Percentiles rank a stretch among this genome's conserved stretches.
phyloP scores from a whole-genome alignment of 2,113 vertebrate genomes.

The Pipa parva region DNA sequence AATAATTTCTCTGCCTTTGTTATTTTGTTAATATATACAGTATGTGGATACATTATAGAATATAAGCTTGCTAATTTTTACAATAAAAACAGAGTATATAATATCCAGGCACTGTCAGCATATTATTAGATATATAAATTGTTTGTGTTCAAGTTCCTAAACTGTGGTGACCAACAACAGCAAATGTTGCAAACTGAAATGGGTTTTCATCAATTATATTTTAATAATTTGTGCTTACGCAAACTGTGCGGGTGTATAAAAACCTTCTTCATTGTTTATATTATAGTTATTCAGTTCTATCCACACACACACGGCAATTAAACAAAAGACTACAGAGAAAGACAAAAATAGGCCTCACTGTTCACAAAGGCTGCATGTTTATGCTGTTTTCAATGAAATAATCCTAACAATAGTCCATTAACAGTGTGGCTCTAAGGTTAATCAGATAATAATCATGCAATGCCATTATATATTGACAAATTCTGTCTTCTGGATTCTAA shows the following conservation, averaged over 20 bases:
- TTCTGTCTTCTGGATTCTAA: background rate
- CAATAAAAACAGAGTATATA: too few species aligned
- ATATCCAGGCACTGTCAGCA: too few species aligned
- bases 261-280: conserved; percentile 15
- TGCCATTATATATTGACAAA: conserved; percentile 20
- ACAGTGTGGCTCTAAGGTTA: conserved; percentile 28
- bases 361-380: conserved; percentile 32
- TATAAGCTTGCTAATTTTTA: too few species aligned
- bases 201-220: conserved; percentile 10
- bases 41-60: too few species aligned
- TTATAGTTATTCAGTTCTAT: conserved; percentile 27
- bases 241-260: conserved; percentile 17
- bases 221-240: conserved; percentile 20
- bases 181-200: conserved; percentile 13
- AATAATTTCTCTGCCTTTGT: too few species aligned
- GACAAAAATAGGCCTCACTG: conserved; percentile 3
- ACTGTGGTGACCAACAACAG: conserved; percentile 12
- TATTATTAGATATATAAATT: background rate
- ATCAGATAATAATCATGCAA: conserved; percentile 30
- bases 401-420: conserved; percentile 37
- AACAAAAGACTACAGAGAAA: conserved; percentile 30
- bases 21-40: too few species aligned
- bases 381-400: conserved; percentile 21
- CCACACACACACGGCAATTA: conserved; percentile 20
- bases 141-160: background rate